Conservation (phyloP, 2,888 invertebrate genomes). For the Luperina testacea region DNA sequence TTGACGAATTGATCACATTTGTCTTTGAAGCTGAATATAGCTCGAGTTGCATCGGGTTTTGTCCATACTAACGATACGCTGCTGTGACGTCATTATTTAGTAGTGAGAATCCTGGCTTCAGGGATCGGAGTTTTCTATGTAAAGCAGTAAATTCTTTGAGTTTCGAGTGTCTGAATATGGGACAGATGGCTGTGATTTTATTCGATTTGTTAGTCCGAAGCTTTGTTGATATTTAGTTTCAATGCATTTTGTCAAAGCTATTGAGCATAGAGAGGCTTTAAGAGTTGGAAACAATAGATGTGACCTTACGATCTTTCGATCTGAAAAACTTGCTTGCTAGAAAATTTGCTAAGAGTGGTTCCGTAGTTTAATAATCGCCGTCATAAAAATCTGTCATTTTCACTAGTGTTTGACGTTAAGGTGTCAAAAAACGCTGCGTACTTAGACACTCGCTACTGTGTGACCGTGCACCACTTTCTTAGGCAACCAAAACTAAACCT, state of each 20-base stretch:
- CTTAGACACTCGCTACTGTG: background rate
- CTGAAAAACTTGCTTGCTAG: background rate
- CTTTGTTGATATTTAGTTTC: background rate
- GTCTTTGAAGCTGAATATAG: constrained; percentile 40
- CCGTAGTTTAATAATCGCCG: background rate
- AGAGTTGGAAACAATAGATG: background rate
- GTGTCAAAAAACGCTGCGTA: background rate
- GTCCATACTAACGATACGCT: constrained; percentile 8
- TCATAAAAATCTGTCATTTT: background rate
- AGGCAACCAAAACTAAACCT: background rate
- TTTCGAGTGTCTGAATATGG: background rate
- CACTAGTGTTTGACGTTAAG: background rate
- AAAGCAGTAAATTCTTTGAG: constrained; percentile 3
- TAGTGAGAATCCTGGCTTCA: background rate
- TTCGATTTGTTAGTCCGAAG: background rate
- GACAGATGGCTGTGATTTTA: background rate
- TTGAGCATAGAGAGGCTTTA: background rate
- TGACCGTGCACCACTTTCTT: background rate
- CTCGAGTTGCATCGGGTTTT: constrained; percentile 9
- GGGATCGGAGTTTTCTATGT: background rate
- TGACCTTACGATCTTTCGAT: background rate
- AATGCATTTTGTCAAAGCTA: background rate
- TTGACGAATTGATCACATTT: constrained; percentile 34
- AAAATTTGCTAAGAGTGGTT: background rate
- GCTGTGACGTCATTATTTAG: constrained; percentile 14